Base-by-base conservation (phyloP, 1,140 invertebrate genomes). In the Teleopsis dalmanni region DNA sequence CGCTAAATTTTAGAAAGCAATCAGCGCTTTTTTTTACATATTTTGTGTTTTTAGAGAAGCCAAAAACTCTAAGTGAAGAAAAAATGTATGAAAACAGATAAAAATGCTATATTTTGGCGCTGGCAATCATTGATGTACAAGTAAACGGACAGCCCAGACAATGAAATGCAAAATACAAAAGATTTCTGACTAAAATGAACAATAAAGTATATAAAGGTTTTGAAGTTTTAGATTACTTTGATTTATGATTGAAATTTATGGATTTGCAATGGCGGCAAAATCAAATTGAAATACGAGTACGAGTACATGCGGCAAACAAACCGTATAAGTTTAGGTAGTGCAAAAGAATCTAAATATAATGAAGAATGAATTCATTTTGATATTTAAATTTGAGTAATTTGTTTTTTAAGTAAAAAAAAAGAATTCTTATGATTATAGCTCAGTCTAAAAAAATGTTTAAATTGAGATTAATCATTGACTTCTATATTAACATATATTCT, bases 231-330 rank as follows among this genome's bases (percentile, higher is more conserved):
- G n/a, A n/a, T n/a, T 31, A 47, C 40, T 47, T 47, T 47, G 46
- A 47, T 47, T 47, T 47, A 47, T 47, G 36, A 21, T 47, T 47
- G 46, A 47, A 38, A 38, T 47, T 40, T 47, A 47, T 47, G 16
- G 46, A 35, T 13, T 10, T 38, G 19, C 22, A 38, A 38, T 38
- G 37, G 25, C 25, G 19, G 22, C 25, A 19, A 22, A 38, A 23
- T n/a, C 29, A 38, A 23, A 38, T 23, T 10, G 4, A 11, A 16
- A 35, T 8, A 35, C 33, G 19, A 38, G n/a, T n/a, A n/a, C n/a
- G n/a, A n/a, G n/a, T n/a, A n/a, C n/a, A n/a, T n/a, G n/a, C n/a
- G n/a, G n/a, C n/a, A n/a, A n/a, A n/a, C n/a, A n/a, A n/a, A n/a
- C n/a, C n/a, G n/a, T n/a, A n/a, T n/a, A n/a, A n/a, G n/a, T n/a